phyloP scores from a whole-genome alignment of 2,113 vertebrate species.

The Odontesthes bonariensis region DNA sequence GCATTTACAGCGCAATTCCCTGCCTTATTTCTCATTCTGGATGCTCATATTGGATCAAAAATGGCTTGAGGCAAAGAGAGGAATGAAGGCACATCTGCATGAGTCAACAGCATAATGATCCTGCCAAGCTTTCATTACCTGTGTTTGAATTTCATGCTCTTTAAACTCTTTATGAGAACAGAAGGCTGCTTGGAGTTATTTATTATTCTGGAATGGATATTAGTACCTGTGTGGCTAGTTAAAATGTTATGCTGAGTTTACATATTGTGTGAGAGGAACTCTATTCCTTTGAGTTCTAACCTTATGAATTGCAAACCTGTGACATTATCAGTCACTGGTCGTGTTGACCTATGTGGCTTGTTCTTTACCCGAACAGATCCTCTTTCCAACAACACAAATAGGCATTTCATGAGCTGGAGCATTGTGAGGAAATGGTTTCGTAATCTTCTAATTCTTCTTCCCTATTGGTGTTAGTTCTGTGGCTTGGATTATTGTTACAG shows the following conservation, averaged over 20 bases:
- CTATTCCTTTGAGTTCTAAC: slow-evolving; percentile 16
- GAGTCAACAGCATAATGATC: slow-evolving; percentile 59
- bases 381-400: not conserved
- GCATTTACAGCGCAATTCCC: slow-evolving; percentile 24
- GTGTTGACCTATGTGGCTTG: slow-evolving; percentile 19
- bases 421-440: slow-evolving; percentile 19
- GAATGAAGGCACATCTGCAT: slow-evolving; percentile 31
- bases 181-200: slow-evolving; percentile 41
- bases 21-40: slow-evolving; percentile 21
- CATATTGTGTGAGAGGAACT: slow-evolving; percentile 24
- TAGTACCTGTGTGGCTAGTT: slow-evolving; percentile 34
- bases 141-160: slow-evolving; percentile 66
- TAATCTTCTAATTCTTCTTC: not conserved
- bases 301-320: slow-evolving; percentile 35
- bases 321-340: slow-evolving; percentile 29
- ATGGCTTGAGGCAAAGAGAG: slow-evolving; percentile 41
- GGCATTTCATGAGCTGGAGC: not conserved
- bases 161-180: slow-evolving; percentile 59
- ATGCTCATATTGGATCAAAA: slow-evolving; percentile 39
- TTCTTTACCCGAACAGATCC: not conserved
- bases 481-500: not conserved
- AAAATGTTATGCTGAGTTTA: slow-evolving; percentile 55
- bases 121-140: slow-evolving; percentile 51
- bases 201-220: slow-evolving; percentile 41
- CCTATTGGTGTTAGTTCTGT: not conserved